These are phyloP conservation scores for Phasia obesa DNA, from an alignment of 2,888 invertebrate genomes.

Conservation along the genomic window DNA sequence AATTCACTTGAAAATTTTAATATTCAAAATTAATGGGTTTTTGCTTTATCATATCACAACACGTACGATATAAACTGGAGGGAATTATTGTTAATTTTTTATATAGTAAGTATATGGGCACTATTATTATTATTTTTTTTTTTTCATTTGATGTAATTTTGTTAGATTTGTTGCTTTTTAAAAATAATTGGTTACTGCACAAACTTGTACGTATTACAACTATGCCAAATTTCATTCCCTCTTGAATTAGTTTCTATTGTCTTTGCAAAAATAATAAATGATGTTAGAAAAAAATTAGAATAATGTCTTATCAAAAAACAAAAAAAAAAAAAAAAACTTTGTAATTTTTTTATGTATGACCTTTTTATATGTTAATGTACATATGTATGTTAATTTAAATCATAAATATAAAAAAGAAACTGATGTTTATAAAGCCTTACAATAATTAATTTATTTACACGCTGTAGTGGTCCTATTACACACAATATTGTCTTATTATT, in stretches of 20 bases:
- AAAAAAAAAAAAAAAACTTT: no score
- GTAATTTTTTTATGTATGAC: no score
- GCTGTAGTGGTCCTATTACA: no score
- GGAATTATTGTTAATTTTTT: constrained; percentile 3
- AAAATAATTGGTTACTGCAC: background rate
- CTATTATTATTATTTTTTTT: background rate
- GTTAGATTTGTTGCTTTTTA: background rate
- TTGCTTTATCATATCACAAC: constrained; percentile 11
- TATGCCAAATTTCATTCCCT: background rate
- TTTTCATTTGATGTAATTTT: background rate
- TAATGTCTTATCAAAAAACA: no score
- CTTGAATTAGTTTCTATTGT: background rate
- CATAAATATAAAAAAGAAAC: no score
- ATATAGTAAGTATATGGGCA: background rate
- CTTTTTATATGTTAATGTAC: no score
- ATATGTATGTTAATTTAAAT: no score
- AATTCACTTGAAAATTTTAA: constrained; percentile 30
- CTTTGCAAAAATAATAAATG: no score
- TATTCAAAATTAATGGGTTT: constrained; percentile 40
- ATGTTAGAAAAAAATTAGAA: no score
- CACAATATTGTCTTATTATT: no score
- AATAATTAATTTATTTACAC: no score
- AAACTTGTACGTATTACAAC: background rate
- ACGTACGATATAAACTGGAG: constrained; percentile 34
- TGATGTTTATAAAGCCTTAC: no score